Conservation (phyloP, 2,113 vertebrate species). For the Cairina moschata region DNA sequence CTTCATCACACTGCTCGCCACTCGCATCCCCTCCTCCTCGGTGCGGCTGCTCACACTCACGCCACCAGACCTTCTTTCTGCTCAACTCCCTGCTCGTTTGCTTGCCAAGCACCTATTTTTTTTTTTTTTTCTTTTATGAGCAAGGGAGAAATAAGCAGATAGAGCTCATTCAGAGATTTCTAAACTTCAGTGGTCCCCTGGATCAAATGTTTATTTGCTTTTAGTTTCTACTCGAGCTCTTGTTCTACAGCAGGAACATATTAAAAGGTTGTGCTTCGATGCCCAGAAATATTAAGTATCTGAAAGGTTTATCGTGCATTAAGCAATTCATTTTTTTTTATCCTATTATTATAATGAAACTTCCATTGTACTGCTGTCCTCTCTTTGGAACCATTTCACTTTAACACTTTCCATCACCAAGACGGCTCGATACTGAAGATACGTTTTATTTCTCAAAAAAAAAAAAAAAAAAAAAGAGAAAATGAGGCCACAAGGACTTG, state of each 20-base stretch:
- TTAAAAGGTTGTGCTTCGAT: constrained; percentile 67
- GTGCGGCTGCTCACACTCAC: neutral
- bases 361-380: constrained; percentile 29
- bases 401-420: constrained; percentile 57
- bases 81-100: neutral
- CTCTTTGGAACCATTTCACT: constrained; percentile 42
- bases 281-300: constrained; percentile 67
- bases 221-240: constrained; percentile 59
- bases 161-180: constrained; percentile 3
- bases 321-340: constrained; percentile 44
- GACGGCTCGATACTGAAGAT: neutral
- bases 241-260: constrained; percentile 53
- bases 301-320: constrained; percentile 61
- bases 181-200: constrained; percentile 58
- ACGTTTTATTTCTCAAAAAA: neutral
- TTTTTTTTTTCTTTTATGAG: neutral
- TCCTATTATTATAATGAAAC: constrained; percentile 51
- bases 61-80: neutral
- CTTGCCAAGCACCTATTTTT: neutral
- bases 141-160: neutral
- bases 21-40: neutral
- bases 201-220: constrained; percentile 65
- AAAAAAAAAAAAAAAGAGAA: neutral
- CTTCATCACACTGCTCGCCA: neutral
- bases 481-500: constrained; percentile 62